phyloP scores from a whole-genome alignment of 2,888 invertebrate genomes.

The Volucella inanis region DNA sequence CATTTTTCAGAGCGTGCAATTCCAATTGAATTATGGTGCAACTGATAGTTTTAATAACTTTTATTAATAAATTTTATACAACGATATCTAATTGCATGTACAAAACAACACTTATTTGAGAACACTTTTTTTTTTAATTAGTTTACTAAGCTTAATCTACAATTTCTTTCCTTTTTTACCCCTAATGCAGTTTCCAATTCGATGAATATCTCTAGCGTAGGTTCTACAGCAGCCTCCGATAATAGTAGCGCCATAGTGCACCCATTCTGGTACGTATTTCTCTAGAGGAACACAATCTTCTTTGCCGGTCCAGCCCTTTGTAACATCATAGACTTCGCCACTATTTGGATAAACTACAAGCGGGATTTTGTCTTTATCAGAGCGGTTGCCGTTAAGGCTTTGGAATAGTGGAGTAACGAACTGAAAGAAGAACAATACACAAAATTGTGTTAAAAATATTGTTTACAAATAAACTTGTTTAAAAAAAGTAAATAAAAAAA shows the following conservation, averaged over 20 bases:
- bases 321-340: slow-evolving; percentile 84
- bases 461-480: background rate
- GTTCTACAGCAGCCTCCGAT: slow-evolving; percentile 97
- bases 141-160: background rate
- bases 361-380: slow-evolving; percentile 85
- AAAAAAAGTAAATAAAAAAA: background rate
- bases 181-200: slow-evolving; percentile 85
- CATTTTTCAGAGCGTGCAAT: too few relatives aligned
- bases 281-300: slow-evolving; percentile 89
- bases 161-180: slow-evolving; percentile 35
- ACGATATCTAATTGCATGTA: slow-evolving; percentile 8
- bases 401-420: slow-evolving; percentile 86
- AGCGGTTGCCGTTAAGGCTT: slow-evolving; percentile 84
- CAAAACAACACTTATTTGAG: slow-evolving; percentile 31
- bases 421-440: slow-evolving; percentile 75
- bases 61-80: slow-evolving; percentile 14
- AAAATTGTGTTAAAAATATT: background rate
- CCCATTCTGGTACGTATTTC: slow-evolving; percentile 90
- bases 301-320: slow-evolving; percentile 86
- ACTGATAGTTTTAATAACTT: background rate
- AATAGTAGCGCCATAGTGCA: slow-evolving; percentile 90
- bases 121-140: slow-evolving; percentile 18
- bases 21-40: background rate
- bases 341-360: slow-evolving; percentile 96
- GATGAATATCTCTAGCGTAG: slow-evolving; percentile 90